These are phyloP conservation scores for Steinernema hermaphroditum DNA, from an alignment of 2,888 invertebrate species.

Conservation along the genomic window DNA sequence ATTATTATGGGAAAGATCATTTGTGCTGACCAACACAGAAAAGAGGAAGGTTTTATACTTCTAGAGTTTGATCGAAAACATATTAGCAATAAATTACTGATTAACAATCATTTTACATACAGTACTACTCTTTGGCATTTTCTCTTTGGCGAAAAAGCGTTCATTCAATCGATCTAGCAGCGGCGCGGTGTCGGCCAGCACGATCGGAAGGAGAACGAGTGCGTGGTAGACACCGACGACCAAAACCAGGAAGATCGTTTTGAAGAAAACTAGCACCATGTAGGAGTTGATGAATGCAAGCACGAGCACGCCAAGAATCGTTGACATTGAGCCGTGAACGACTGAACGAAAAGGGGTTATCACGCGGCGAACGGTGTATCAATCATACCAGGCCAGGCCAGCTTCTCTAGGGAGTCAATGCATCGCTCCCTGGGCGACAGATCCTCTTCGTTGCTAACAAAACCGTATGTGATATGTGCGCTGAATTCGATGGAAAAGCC, in stretches of 20 bases:
- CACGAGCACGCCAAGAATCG: constrained; percentile 84
- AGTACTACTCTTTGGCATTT: constrained; percentile 10
- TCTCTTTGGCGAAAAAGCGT: not conserved
- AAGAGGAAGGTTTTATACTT: too few species aligned
- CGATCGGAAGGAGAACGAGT: constrained; percentile 79
- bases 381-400: constrained; percentile 65
- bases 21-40: too few species aligned
- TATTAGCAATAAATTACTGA: not conserved
- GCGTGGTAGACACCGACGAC: constrained; percentile 79
- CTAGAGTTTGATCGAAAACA: not conserved
- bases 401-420: constrained; percentile 63
- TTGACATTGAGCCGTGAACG: constrained; percentile 86
- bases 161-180: constrained; percentile 46
- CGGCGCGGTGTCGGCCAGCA: constrained; percentile 60
- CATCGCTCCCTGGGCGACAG: constrained; percentile 74
- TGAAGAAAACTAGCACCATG: constrained; percentile 84
- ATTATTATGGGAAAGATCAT: too few species aligned
- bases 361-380: not conserved
- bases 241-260: constrained; percentile 86
- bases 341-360: constrained; percentile 67
- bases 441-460: constrained; percentile 79
- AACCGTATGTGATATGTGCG: constrained; percentile 91
- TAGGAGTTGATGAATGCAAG: constrained; percentile 87
- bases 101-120: constrained; percentile 1
- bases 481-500: constrained; percentile 73